Evolutionary conservation across 1,140 invertebrate genomes (phyloP), one percentile per base, ranked within the genome.

Genomic region (Drosophila willistoni): DNA sequence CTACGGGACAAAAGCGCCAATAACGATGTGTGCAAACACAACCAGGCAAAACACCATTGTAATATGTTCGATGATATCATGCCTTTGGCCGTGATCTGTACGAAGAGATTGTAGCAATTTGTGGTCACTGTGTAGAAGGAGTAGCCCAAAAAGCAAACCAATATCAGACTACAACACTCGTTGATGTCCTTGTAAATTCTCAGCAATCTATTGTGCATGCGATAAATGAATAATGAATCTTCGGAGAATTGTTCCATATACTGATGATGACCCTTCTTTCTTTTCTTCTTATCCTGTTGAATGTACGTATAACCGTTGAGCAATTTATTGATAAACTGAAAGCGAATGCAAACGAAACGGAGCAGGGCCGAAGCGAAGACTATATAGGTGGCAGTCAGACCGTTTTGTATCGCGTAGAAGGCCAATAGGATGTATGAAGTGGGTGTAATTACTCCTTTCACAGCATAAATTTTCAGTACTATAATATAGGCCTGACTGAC

Each of bases 71-170:
- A 12, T 1, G 90, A 90, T 14, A 90, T 73, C 59, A 71, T 51
- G 25, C 79, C 71, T 47, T 78, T 82, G 41, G 79, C 90, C 44
- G 87, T 90, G 47, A 91, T 90, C 72, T 91, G 90, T 6, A 91
- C 90, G 14, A 91, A 91, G 0, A 91, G 74, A 66, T 91, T 91
- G 29, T 91, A 91, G 25, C 90, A 90, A 54, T 92, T 91, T 54
- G 90, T 91, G 29, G 90, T 91, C 29, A 91, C 91, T n/a, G 84
- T 91, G 51, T 91, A 91, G 63, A 91, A 91, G n/a, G 90, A 85
- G 55, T 90, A 91, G 3, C 90, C 90, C 65, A 91, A 77, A 65
- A 90, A 91, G 14, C 75, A 84, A 6, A 91, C 90, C 47, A 91
- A 68, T 39, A 91, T 91, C 22, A 91, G 51, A 55, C 91, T 91